These are phyloP conservation scores for Candidula unifasciata DNA, from an alignment of 2,888 invertebrate species.

Conservation along the genomic window DNA sequence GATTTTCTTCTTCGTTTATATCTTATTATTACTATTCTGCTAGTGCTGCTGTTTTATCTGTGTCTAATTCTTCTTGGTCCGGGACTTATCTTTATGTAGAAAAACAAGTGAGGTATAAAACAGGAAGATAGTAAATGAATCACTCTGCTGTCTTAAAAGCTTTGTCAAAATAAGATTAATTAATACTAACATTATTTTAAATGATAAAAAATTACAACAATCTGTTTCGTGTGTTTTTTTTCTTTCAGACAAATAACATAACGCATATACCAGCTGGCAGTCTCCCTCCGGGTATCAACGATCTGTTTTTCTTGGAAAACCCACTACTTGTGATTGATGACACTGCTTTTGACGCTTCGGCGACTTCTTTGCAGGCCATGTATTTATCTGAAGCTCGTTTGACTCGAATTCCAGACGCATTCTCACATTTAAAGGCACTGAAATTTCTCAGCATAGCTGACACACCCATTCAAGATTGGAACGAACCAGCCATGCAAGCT, in stretches of 20 bases:
- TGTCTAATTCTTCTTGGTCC: too few species aligned
- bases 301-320: not conserved
- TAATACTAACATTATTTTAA: not conserved
- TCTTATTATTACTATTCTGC: too few species aligned
- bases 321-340: not conserved
- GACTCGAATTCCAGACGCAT: not conserved
- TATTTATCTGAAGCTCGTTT: not conserved
- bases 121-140: too few species aligned
- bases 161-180: too few species aligned
- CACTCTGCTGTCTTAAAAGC: too few species aligned
- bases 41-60: too few species aligned
- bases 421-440: not conserved
- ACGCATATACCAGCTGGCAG: not conserved
- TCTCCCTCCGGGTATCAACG: not conserved
- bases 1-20: too few species aligned
- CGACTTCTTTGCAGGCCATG: not conserved
- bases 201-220: not conserved
- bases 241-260: not conserved
- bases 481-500: not conserved
- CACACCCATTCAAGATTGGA: not conserved
- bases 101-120: too few species aligned
- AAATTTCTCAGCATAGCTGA: not conserved
- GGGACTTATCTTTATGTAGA: too few species aligned
- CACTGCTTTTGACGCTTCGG: not conserved
- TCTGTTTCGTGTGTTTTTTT: not conserved